Percentiles rank a stretch among this genome's conserved stretches.
These are phyloP conservation scores for Xiphorhynchus elegans DNA, from an alignment of 2,113 vertebrate genomes.

Conservation along the genomic window DNA sequence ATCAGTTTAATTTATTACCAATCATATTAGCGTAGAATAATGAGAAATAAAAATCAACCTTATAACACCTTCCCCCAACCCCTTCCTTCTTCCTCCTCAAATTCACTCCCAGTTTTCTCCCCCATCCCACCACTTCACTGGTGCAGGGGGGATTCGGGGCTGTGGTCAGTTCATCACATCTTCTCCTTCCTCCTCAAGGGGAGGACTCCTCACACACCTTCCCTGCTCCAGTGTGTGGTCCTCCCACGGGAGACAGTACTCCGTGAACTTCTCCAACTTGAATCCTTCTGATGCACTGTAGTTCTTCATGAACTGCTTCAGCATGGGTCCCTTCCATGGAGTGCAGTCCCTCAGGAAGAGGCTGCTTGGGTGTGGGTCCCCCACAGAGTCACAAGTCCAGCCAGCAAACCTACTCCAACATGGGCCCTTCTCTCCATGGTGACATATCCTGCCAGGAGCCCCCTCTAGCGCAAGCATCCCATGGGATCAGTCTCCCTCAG, in stretches of 20 bases:
- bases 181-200: not conserved
- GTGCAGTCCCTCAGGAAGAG: not conserved
- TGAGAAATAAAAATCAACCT: not conserved
- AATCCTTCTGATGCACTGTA: not conserved
- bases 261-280: not conserved
- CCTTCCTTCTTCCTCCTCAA: not conserved
- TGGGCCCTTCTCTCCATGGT: not conserved
- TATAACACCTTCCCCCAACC: not conserved
- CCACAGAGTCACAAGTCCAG: not conserved
- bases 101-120: not conserved
- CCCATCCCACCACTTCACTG: no score
- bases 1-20: not conserved
- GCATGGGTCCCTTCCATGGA: not conserved
- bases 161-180: not conserved
- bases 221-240: not conserved
- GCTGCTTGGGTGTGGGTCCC: not conserved
- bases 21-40: not conserved
- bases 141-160: no score
- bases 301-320: not conserved
- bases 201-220: not conserved
- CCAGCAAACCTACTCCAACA: not conserved
- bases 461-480: not conserved
- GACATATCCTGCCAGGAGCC: not conserved
- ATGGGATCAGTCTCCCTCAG: not conserved
- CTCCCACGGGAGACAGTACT: not conserved